These are phyloP conservation scores for Maccullochella peelii DNA, from an alignment of 2,113 vertebrate genomes.

Conservation along the genomic window DNA sequence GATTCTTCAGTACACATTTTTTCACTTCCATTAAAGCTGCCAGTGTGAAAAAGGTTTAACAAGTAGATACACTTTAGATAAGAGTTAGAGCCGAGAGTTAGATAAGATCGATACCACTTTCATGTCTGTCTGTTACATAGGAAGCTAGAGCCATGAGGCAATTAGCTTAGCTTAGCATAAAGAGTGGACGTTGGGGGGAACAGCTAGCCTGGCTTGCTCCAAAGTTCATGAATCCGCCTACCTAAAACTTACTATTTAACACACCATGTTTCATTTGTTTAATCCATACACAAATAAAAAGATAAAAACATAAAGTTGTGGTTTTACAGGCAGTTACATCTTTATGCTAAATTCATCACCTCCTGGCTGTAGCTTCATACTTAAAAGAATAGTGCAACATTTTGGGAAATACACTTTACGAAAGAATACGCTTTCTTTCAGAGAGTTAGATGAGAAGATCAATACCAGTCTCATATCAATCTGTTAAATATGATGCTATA, in stretches of 20 bases:
- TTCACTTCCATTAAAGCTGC: neutral
- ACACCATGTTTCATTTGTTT: neutral
- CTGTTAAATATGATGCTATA: neutral
- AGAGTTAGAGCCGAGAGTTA: neutral
- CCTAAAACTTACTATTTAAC: neutral
- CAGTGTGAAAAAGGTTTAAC: neutral
- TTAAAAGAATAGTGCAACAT: neutral
- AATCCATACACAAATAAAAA: neutral
- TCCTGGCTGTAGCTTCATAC: neutral
- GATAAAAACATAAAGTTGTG: neutral
- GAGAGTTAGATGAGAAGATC: neutral
- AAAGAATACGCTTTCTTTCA: neutral
- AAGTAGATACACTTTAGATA: neutral
- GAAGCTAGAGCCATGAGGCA: neutral
- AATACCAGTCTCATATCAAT: neutral
- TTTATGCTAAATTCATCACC: neutral
- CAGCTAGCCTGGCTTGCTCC: neutral
- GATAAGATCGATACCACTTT: neutral
- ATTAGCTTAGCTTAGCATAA: conserved; percentile 3
- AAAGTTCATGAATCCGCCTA: neutral
- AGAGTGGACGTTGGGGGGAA: neutral
- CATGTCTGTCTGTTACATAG: neutral
- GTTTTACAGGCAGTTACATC: neutral
- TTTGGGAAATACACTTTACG: neutral
- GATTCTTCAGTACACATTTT: neutral